Evolutionary conservation across 2,888 invertebrate genomes (phyloP).

Genomic region (Synergus japonicus): DNA sequence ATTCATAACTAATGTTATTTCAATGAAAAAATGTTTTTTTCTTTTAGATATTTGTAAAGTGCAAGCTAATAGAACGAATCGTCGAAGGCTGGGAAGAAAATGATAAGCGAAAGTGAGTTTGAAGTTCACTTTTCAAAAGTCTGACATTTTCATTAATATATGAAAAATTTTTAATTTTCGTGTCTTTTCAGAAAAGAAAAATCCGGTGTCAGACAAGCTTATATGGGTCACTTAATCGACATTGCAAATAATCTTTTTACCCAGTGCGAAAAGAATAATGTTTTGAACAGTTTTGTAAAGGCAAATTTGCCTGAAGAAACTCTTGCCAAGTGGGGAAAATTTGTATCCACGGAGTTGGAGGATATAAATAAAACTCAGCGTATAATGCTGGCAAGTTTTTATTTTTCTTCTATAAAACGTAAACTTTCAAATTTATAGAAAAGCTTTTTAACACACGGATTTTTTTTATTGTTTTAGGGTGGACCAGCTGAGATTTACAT

Average conservation of each 20-base stretch:
- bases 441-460: neutral
- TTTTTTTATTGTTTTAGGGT: slow-evolving; percentile 45
- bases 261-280: slow-evolving; percentile 79
- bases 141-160: neutral
- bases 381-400: slow-evolving; percentile 66
- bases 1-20: slow-evolving; percentile 62
- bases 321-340: slow-evolving; percentile 68
- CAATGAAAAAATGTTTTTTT: slow-evolving; percentile 27
- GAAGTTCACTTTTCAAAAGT: neutral
- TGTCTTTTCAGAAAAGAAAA: slow-evolving; percentile 76
- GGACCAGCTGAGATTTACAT: slow-evolving; percentile 50
- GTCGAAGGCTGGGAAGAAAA: slow-evolving; percentile 90
- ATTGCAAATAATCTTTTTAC: slow-evolving; percentile 80
- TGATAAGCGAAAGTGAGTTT: slow-evolving; percentile 85
- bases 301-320: slow-evolving; percentile 78
- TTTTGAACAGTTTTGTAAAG: slow-evolving; percentile 79
- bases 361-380: slow-evolving; percentile 72
- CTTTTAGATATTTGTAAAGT: slow-evolving; percentile 86
- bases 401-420: neutral
- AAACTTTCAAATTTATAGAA: neutral
- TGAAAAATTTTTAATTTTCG: neutral
- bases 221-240: slow-evolving; percentile 84
- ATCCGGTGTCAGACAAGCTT: slow-evolving; percentile 81
- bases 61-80: slow-evolving; percentile 88
- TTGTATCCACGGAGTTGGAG: slow-evolving; percentile 65